Base-by-base conservation (phyloP, 1,140 invertebrate genomes). In the Chionoecetes opilio region DNA sequence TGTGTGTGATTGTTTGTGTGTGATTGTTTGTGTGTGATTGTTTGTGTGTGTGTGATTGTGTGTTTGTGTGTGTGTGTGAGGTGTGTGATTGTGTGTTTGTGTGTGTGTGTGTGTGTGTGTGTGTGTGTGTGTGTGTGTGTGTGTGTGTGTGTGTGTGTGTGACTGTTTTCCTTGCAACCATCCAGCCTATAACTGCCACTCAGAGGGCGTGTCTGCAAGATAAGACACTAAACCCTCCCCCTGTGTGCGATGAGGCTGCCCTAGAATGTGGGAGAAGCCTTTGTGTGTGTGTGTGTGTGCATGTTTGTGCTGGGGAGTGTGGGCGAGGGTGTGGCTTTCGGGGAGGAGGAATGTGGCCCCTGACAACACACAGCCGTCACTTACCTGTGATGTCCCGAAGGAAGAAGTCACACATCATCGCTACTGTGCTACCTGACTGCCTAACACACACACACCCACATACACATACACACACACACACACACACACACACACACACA, bases 401-500 rank as follows among this genome's bases (percentile, higher is more conserved):
- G 6, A 1, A n/a, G 6, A 75, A 75, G 6, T n/a, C 5, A 3
- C 63, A 75, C 63, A 75, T 75, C 63, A 75, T n/a, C 63, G 0
- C 63, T 75, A n/a, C 26, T 46, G 41, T 46, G 41, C 41, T 46
- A 75, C 53, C 53, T 75, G 53, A 3, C 63, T 8, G 46, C 46
- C 9, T 11, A n/a, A 75, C 63, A 75, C 63, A 75, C 63, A 75
- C 63, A 75, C 63, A 75, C 63, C 26, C 21, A 75, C 63, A 75
- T n/a, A n/a, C 63, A 75, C 63, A 75, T 26, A 75, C 63, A 75
- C 63, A 75, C 63, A 75, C 63, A 75, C 63, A 75, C 63, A 75
- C 21, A 75, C 63, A 75, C 21, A n/a, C 63, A 75, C 63, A 75
- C 63, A 75, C 63, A 75, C 63, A 75, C 63, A 75, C 63, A 75